Conservation (phyloP, 2,888 invertebrate species). For the Mayetiola destructor region DNA sequence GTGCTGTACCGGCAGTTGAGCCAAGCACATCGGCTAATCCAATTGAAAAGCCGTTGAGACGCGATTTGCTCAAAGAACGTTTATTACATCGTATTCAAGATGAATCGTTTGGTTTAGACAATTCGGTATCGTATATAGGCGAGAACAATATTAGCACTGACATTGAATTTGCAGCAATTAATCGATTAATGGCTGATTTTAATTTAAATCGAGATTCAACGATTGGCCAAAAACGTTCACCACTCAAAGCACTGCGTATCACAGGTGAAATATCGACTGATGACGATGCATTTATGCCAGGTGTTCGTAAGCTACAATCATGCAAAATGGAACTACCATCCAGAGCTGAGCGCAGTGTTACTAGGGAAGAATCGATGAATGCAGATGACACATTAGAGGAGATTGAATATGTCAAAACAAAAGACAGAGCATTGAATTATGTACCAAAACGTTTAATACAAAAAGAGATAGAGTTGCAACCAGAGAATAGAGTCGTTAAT, state of each 20-base stretch:
- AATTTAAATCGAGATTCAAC: not conserved
- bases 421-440: constrained; percentile 30
- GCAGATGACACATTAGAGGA: constrained; percentile 34
- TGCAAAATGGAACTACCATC: not conserved
- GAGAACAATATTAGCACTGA: not conserved
- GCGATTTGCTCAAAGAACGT: constrained; percentile 3
- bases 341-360: not conserved
- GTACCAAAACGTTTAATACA: not conserved
- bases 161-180: not conserved
- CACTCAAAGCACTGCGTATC: not conserved
- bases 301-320: too few relatives aligned
- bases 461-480: not conserved
- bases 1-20: not conserved
- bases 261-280: not conserved
- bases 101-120: not conserved
- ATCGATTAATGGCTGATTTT: not conserved
- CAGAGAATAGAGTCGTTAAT: not conserved
- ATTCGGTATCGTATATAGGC: not conserved
- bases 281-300: not conserved
- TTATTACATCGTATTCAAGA: not conserved
- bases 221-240: not conserved
- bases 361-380: not conserved
- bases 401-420: constrained; percentile 34
- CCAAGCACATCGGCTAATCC: not conserved
- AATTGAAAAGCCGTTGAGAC: not conserved